These are phyloP conservation scores for Glyptemys insculpta DNA, from an alignment of 2,797 vertebrate genomes.

Conservation along the genomic window DNA sequence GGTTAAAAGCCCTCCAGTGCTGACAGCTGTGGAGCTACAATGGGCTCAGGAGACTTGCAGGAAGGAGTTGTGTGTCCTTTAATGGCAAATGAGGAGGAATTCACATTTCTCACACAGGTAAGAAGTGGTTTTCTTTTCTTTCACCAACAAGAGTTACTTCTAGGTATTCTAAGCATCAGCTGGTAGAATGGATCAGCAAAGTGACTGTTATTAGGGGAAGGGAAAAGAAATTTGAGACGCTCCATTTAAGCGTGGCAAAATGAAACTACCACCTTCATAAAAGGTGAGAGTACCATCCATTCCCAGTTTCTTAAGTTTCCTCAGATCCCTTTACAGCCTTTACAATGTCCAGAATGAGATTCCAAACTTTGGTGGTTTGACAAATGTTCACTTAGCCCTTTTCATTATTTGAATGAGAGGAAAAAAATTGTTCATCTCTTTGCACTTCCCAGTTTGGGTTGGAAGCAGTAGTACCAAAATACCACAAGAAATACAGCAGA, in stretches of 20 bases:
- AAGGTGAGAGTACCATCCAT: not conserved
- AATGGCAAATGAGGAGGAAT: slow-evolving; percentile 24
- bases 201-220: not conserved
- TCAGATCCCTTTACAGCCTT: not conserved
- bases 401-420: not conserved
- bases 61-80: slow-evolving; percentile 50
- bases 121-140: slow-evolving; percentile 8
- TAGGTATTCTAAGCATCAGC: not conserved
- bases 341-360: not conserved
- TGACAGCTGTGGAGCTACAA: slow-evolving; percentile 45
- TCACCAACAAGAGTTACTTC: not conserved
- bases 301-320: not conserved
- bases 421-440: not conserved
- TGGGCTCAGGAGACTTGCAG: slow-evolving; percentile 56
- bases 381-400: not conserved
- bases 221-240: not conserved
- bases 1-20: slow-evolving; percentile 57
- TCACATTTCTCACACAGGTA: not conserved
- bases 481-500: not conserved
- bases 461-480: not conserved
- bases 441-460: not conserved
- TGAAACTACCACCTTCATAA: not conserved
- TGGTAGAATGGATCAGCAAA: slow-evolving; percentile 6
- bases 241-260: not conserved
- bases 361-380: not conserved